phyloP scores from a whole-genome alignment of 2,797 vertebrate genomes.

The Lepilemur ruficaudatus region DNA sequence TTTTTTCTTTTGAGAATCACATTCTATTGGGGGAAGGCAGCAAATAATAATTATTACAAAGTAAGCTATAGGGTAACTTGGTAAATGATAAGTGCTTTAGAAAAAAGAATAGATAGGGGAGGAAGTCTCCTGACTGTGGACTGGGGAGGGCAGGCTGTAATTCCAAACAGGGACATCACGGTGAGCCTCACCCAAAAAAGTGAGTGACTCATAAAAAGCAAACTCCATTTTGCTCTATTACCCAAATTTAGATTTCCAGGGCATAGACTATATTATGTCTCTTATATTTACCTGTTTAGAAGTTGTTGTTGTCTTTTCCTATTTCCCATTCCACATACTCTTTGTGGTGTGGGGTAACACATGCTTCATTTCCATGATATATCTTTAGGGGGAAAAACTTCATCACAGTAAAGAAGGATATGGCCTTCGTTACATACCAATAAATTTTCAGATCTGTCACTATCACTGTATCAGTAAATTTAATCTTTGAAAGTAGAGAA shows the following conservation, averaged over 20 bases:
- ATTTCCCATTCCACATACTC: background rate
- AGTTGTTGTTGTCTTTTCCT: background rate
- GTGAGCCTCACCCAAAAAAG: background rate
- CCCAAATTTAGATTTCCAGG: background rate
- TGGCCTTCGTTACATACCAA: background rate
- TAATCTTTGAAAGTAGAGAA: slow-evolving; percentile 1
- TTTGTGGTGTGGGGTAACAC: background rate
- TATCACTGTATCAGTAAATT: background rate
- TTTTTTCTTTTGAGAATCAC: background rate
- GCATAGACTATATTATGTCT: background rate
- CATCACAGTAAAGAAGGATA: background rate
- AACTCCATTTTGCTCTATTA: background rate
- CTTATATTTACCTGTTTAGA: background rate
- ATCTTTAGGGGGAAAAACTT: background rate
- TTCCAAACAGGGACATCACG: background rate
- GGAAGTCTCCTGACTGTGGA: background rate
- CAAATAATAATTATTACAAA: background rate
- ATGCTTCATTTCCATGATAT: background rate
- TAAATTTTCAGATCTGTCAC: background rate
- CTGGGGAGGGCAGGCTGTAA: too few relatives aligned
- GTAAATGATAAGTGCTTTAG: background rate
- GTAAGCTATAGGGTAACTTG: background rate
- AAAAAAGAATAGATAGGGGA: background rate
- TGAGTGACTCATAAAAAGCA: background rate
- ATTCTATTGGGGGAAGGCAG: background rate